Evolutionary conservation across 2,797 vertebrate genomes (phyloP).

Genomic region (Typhlichthys subterraneus): DNA sequence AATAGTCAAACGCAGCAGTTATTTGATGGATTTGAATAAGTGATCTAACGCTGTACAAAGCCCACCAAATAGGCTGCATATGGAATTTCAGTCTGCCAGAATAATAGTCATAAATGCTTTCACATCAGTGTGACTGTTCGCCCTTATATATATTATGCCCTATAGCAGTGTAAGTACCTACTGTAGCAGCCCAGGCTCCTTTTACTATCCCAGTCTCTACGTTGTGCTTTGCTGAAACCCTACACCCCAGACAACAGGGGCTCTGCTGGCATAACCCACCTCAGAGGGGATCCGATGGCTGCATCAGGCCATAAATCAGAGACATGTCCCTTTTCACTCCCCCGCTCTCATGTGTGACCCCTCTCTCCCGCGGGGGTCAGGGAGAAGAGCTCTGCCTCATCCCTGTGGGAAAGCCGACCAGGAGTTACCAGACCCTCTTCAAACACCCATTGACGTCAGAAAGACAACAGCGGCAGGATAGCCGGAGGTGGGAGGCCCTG

Average conservation of each 20-base stretch:
- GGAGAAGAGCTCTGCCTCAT: slow-evolving; percentile 38
- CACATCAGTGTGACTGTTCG: slow-evolving; percentile 3
- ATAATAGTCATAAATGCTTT: slow-evolving; percentile 7
- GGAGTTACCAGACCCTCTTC: slow-evolving; percentile 51
- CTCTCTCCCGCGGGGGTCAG: slow-evolving; percentile 52
- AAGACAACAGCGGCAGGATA: slow-evolving; percentile 31
- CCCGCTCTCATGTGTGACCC: slow-evolving; percentile 73
- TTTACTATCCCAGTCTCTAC: slow-evolving; percentile 10
- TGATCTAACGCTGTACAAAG: slow-evolving; percentile 35
- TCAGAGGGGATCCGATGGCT: slow-evolving; percentile 68
- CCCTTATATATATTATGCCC: neutral
- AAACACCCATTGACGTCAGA: slow-evolving; percentile 61
- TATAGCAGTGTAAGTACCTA: too few relatives aligned
- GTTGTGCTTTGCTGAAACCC: slow-evolving; percentile 36
- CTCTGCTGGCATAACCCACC: slow-evolving; percentile 64
- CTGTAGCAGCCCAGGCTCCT: neutral
- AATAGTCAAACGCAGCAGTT: slow-evolving; percentile 32
- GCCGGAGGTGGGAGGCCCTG: slow-evolving; percentile 28
- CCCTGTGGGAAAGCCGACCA: slow-evolving; percentile 69
- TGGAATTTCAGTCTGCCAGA: slow-evolving; percentile 20
- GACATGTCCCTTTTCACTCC: slow-evolving; percentile 66
- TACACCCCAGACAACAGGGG: slow-evolving; percentile 49
- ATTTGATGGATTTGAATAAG: neutral
- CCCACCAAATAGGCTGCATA: slow-evolving; percentile 47
- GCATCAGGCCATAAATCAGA: slow-evolving; percentile 76